Conservation (phyloP, 35 echinoderm and acorn worm species). For the Strongylocentrotus purpuratus region DNA sequence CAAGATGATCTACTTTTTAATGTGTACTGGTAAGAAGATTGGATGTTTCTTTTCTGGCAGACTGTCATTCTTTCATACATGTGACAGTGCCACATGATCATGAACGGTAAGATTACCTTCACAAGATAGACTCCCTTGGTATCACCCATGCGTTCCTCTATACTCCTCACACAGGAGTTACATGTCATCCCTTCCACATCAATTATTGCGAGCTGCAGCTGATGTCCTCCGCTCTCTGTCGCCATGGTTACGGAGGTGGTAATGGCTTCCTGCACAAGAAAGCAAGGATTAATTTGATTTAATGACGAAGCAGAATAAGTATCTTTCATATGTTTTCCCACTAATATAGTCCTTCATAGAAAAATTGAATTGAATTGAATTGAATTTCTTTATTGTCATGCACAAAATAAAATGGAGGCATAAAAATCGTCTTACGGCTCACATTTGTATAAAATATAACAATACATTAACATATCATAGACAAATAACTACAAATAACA, state of each 20-base stretch:
- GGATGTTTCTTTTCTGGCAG: not conserved
- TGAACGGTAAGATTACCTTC: not conserved
- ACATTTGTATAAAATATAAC: too few relatives aligned
- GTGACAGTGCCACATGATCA: not conserved
- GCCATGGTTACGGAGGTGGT: not conserved
- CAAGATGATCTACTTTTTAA: not conserved
- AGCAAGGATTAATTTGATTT: not conserved
- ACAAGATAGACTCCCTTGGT: not conserved
- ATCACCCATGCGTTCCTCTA: conserved; percentile 54
- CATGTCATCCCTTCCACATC: conserved; percentile 93
- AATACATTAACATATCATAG: too few relatives aligned
- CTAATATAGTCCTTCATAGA: too few relatives aligned
- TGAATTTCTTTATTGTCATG: too few relatives aligned
- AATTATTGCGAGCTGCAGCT: conserved; percentile 56
- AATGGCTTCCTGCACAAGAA: not conserved
- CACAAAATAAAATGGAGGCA: too few relatives aligned
- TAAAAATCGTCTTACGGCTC: too few relatives aligned
- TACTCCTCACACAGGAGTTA: conserved; percentile 88
- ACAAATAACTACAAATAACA: too few relatives aligned
- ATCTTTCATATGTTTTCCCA: too few relatives aligned
- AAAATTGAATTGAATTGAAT: too few relatives aligned
- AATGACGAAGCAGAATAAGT: too few relatives aligned
- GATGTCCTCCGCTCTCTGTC: conserved; percentile 7
- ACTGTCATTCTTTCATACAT: not conserved
- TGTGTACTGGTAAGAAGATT: not conserved